Evolutionary conservation across 2,888 invertebrate genomes (phyloP).

Genomic region (Lycophotia porphyrea): DNA sequence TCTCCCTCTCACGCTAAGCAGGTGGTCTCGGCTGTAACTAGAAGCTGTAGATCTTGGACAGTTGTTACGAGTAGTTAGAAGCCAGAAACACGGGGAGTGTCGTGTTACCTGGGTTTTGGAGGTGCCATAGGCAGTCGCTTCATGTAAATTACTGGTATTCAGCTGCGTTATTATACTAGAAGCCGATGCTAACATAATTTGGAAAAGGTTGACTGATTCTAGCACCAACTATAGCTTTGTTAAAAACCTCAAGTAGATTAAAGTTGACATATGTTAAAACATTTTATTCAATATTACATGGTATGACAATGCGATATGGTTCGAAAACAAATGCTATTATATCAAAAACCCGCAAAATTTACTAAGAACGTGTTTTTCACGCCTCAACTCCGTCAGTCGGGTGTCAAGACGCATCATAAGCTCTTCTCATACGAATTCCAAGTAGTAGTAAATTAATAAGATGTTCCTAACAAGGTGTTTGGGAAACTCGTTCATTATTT

Average conservation of each 20-base stretch:
- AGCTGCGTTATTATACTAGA: not conserved
- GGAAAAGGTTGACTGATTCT: not conserved
- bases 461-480: conserved; percentile 79
- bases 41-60: not conserved
- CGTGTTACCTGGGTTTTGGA: not conserved
- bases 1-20: no score
- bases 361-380: not conserved
- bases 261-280: not conserved
- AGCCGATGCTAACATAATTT: not conserved
- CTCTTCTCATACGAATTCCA: conserved; percentile 66
- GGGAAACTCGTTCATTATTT: conserved; percentile 81
- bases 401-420: conserved; percentile 18
- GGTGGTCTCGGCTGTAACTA: not conserved
- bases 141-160: not conserved
- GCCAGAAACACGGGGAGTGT: not conserved
- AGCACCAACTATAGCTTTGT: not conserved
- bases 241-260: not conserved
- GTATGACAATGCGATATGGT: not conserved
- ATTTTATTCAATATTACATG: not conserved
- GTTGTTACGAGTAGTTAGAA: not conserved
- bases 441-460: conserved; percentile 81
- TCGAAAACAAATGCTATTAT: not conserved
- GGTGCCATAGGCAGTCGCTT: not conserved
- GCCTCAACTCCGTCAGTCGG: not conserved
- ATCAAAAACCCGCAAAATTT: not conserved